These are phyloP conservation scores for Scaptomyza reducta DNA, from an alignment of 2,888 invertebrate species.

Conservation along the genomic window DNA sequence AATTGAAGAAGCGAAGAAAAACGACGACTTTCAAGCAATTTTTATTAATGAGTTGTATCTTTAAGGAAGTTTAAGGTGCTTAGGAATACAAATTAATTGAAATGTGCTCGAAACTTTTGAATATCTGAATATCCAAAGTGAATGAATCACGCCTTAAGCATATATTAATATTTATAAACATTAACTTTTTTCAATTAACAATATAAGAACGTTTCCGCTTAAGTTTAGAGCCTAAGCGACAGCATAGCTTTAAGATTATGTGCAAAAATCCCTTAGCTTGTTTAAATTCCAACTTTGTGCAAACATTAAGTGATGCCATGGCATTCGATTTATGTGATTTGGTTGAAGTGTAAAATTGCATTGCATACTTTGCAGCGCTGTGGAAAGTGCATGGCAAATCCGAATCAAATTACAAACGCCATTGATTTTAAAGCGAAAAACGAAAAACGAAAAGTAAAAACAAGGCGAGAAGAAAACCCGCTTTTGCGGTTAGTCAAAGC, in stretches of 20 bases:
- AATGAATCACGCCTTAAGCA: too few relatives aligned
- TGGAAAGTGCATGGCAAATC: background rate
- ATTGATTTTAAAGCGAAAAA: slow-evolving; percentile 3
- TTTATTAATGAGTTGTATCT: background rate
- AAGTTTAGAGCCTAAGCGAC: too few relatives aligned
- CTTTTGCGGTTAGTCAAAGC: slow-evolving; percentile 30
- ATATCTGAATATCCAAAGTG: too few relatives aligned
- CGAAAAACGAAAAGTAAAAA: background rate
- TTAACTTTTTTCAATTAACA: too few relatives aligned
- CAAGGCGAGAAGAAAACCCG: background rate
- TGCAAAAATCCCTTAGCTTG: too few relatives aligned
- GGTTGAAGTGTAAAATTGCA: background rate
- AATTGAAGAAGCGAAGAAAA: background rate
- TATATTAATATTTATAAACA: too few relatives aligned
- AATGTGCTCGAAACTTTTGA: too few relatives aligned
- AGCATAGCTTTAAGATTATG: too few relatives aligned
- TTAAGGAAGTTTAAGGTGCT: background rate
- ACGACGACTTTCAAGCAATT: too few relatives aligned
- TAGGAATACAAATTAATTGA: too few relatives aligned
- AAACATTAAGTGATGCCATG: background rate
- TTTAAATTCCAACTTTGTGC: too few relatives aligned
- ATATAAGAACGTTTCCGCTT: too few relatives aligned
- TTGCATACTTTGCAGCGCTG: slow-evolving; percentile 22
- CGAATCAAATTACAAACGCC: background rate
- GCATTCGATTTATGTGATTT: background rate